phyloP scores from a whole-genome alignment of 2,113 vertebrate species.

The Kryptolebias marmoratus region DNA sequence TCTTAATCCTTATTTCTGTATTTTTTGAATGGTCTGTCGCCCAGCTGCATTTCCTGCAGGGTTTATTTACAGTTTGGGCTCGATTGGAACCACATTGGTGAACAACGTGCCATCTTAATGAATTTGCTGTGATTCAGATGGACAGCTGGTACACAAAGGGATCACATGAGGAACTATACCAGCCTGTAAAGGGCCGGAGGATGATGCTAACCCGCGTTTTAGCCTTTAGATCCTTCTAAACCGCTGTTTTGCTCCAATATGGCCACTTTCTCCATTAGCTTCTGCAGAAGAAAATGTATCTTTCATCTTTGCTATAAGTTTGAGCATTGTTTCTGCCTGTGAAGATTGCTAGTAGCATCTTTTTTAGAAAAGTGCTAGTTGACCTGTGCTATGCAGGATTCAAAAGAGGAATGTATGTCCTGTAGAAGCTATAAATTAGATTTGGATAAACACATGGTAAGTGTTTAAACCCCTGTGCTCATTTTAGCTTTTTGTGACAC shows the following conservation, averaged over 20 bases:
- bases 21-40: slow-evolving; percentile 69
- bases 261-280: slow-evolving; percentile 51
- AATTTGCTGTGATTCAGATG: slow-evolving; percentile 62
- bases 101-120: slow-evolving; percentile 62
- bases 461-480: slow-evolving; percentile 14
- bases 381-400: slow-evolving; percentile 5
- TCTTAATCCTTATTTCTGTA: slow-evolving; percentile 34
- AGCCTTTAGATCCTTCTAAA: slow-evolving; percentile 43
- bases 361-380: slow-evolving; percentile 38
- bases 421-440: slow-evolving; percentile 39
- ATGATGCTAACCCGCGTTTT: slow-evolving; percentile 35
- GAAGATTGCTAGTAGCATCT: slow-evolving; percentile 54
- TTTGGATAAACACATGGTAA: slow-evolving; percentile 29
- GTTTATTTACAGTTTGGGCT: slow-evolving; percentile 72
- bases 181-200: slow-evolving; percentile 35
- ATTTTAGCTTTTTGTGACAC: slow-evolving; percentile 18
- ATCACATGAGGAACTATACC: slow-evolving; percentile 31
- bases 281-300: slow-evolving; percentile 54
- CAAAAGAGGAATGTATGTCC: slow-evolving; percentile 20
- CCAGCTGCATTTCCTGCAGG: slow-evolving; percentile 77
- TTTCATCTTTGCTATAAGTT: slow-evolving; percentile 56
- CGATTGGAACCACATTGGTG: slow-evolving; percentile 71
- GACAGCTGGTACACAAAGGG: slow-evolving; percentile 36
- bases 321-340: slow-evolving; percentile 47
- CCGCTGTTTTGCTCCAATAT: slow-evolving; percentile 47